Conservation (phyloP, 2,113 vertebrate species). For the Oriolus oriolus region DNA sequence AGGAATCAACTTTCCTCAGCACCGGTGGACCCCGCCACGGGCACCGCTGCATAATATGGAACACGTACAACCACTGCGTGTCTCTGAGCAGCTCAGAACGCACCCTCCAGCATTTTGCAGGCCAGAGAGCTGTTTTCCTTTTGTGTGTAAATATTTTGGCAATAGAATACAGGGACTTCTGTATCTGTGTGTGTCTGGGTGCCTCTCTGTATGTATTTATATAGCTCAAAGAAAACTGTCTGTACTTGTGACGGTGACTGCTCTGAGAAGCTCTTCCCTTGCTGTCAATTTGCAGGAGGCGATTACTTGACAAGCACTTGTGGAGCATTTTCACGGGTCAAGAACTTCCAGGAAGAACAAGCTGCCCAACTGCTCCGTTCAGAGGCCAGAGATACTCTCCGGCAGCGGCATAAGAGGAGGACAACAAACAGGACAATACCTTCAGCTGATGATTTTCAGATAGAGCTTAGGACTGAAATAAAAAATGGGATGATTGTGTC, state of each 20-base stretch:
- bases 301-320: too few species aligned
- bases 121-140: background rate
- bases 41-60: accelerated
- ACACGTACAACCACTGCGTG: background rate
- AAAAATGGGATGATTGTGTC: background rate
- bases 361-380: conserved; percentile 89
- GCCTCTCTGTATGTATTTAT: background rate
- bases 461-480: conserved; percentile 25
- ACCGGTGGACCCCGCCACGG: background rate
- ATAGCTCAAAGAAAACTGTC: background rate
- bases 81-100: background rate
- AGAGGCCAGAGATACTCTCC: conserved; percentile 88
- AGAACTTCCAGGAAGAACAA: conserved; percentile 97
- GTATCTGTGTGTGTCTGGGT: accelerated
- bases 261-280: background rate
- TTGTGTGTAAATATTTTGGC: background rate
- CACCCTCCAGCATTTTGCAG: background rate
- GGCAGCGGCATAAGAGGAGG: conserved; percentile 93
- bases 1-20: background rate
- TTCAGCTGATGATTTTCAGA: conserved; percentile 95
- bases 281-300: too few species aligned
- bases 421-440: conserved; percentile 84
- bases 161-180: background rate
- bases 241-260: background rate
- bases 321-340: conserved; percentile 81